Base-by-base conservation (phyloP, 1,140 invertebrate species). In the Meloidogyne floridensis region DNA sequence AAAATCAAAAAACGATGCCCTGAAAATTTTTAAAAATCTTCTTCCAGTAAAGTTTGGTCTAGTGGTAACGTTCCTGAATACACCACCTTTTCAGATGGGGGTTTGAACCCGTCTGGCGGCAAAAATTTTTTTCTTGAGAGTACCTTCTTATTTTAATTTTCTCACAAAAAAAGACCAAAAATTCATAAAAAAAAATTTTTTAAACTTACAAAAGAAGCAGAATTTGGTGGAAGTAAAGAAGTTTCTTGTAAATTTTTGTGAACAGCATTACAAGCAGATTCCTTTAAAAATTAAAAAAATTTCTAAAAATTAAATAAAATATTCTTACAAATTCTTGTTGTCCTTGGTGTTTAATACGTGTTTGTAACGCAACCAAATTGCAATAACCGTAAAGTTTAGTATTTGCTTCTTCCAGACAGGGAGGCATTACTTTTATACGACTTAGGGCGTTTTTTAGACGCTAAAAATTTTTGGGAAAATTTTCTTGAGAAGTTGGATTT, bases 321-420 rank as follows among this genome's bases (percentile, higher is more conserved):
- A 6, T 47, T 47, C 2, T 47, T 47, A 65, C 75, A 47, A 82
- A 80, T 73, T 83, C 75, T 65, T 84, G 54, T 76, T 85, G 84
- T 75, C 91, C 91, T 84, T 91, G 90, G 90, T 96, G 96, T 92
- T 98, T 98, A 82, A 98, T 92, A 89, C 95, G 93, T 91, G 97
- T 98, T 83, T 98, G 91, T 90, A 98, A 96, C 90, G 95, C 97
- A 81, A 96, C 92, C 8, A 98, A 51, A 13, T 72, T 95, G 80
- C 94, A 94, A 89, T 95, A 97, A 85, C 95, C 96, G 54, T 98
- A 92, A 83, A 94, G 94, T 90, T 95, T 96, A 86, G 98, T 96
- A 91, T 95, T 93, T 81, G 93, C 95, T 0, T 96, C 95, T 75
- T 98, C 93, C 71, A 97, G 91, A 74, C 93, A 94, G 81, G 91